These are phyloP conservation scores for Sprattus sprattus DNA, from an alignment of 2,113 vertebrate genomes.

Conservation along the genomic window DNA sequence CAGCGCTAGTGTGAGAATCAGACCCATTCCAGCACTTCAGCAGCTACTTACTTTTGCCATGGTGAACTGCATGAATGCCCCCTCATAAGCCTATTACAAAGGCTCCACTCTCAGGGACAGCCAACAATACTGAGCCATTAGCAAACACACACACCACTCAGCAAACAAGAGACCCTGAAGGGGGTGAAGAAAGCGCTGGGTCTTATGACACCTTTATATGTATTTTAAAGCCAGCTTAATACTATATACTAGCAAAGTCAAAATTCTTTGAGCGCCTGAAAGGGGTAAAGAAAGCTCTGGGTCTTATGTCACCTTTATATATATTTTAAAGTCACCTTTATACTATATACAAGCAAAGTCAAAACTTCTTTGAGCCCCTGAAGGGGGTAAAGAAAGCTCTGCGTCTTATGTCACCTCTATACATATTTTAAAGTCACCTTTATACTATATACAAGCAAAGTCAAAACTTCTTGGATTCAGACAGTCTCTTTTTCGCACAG, in stretches of 20 bases:
- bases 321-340: background rate
- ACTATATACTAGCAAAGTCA: no score
- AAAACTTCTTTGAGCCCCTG: no score
- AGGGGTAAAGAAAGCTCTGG: background rate
- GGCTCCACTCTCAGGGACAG: background rate
- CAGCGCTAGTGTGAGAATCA: conserved; percentile 39
- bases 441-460: no score
- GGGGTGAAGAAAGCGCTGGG: background rate
- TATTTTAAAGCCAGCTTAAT: background rate
- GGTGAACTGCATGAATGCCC: conserved; percentile 36
- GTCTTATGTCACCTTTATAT: background rate
- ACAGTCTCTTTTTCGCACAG: no score
- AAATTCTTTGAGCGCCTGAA: background rate
- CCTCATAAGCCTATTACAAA: conserved; percentile 14
- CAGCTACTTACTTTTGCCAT: conserved; percentile 39
- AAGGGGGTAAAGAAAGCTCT: background rate
- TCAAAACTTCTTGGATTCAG: no score
- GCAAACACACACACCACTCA: background rate
- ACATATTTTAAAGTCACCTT: background rate
- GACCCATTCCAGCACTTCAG: conserved; percentile 45
- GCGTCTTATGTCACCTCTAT: background rate
- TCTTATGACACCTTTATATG: background rate
- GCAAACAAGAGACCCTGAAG: background rate
- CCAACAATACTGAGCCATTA: conserved; percentile 12
- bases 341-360: no score